phyloP scores from a whole-genome alignment of 1,140 invertebrate genomes.

The Macrosteles quadrilineatus region DNA sequence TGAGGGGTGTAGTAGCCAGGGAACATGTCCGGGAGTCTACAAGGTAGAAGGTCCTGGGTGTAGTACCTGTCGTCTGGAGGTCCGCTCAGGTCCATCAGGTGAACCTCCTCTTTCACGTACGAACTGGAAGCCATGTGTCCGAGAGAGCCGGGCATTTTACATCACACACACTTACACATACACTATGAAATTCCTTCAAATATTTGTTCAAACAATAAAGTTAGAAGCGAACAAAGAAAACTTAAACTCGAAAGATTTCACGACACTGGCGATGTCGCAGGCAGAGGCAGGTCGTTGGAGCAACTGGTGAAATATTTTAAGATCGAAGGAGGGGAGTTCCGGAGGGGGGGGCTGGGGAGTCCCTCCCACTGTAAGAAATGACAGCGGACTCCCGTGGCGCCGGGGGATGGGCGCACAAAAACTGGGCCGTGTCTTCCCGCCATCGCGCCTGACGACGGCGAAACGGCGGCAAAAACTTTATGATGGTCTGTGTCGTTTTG shows the following conservation, averaged over 20 bases:
- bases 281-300: no score
- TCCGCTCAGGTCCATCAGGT: constrained; percentile 11
- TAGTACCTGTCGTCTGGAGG: background rate
- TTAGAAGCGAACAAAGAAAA: no score
- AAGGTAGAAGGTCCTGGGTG: background rate
- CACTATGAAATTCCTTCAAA: no score
- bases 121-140: background rate
- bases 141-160: constrained; percentile 14
- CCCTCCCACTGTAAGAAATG: constrained; percentile 2
- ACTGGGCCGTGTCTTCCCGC: constrained; percentile 3
- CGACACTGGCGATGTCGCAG: no score
- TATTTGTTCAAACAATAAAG: no score
- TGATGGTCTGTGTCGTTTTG: no score
- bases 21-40: background rate
- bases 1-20: background rate
- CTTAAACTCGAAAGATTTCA: no score
- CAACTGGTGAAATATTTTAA: constrained; percentile 11
- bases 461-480: background rate
- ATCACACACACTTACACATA: no score
- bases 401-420: constrained; percentile 13
- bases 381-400: constrained; percentile 11
- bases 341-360: background rate
- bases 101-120: constrained; percentile 6
- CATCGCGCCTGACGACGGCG: background rate
- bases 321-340: background rate